Evolutionary conservation across 1,140 invertebrate species (phyloP), one percentile per base, ranked within the genome.

Genomic region (Bombus waltoni): DNA sequence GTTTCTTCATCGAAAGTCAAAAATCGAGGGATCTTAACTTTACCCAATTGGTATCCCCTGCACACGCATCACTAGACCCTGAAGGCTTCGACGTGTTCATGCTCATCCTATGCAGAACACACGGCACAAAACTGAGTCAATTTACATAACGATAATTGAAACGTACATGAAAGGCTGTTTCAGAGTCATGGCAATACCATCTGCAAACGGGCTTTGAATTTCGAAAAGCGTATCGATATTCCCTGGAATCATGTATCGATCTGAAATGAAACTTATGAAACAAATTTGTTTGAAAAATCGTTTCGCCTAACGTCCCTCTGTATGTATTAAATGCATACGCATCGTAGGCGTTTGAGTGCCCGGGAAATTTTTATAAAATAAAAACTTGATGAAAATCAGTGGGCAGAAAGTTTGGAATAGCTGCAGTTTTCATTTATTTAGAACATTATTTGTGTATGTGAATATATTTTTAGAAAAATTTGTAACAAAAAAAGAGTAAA

Each of bases 121-220:
- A 87, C 89, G 89, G 84, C 89, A 91, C 90, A 92, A 93, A 94
- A 93, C 92, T 92, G 93, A 94, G 94, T 93, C 93, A 94, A 94
- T 94, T 94, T 94, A 92, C 94, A 94, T 93, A 94, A 94, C 93
- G 93, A 94, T 94, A 94, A 94, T 94, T 94, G 94, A 94, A 92
- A 93, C 83, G 92, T 90, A 93, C 91, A 94, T 93, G 93, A 94
- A 94, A 94, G 92, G 91, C 87, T 87, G 80, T 79, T 53, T 53
- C 57, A 42, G 53, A 77, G 40, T 88, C 77, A 42, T 35, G 42
- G 68, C 59, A 74, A 70, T 87, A 87, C 79, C 86, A 87, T 90
- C 87, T 90, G 68, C 87, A 88, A 93, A 91, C 88, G 79, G 87
- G 86, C 89, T 91, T 87, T 86, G 80, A 88, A 91, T 88, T 87